Base-by-base conservation (phyloP, 92 coral and sea anemone species). In the Galaxea fascicularis region DNA sequence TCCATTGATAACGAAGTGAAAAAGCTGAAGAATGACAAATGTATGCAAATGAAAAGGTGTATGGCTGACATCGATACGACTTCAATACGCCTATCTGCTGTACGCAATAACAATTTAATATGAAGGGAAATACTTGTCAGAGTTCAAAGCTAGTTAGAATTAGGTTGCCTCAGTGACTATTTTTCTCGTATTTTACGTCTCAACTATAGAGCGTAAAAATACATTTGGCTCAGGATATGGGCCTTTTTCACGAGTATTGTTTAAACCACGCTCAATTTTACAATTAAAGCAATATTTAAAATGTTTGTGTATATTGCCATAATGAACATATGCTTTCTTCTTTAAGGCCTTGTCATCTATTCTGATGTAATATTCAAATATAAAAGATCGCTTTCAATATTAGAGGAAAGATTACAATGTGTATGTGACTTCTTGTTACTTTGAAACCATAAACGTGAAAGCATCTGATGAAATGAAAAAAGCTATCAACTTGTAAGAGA, bases 1-100 rank as follows among this genome's bases (percentile, higher is more conserved):
- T 29, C 53, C 54, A 22, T 25, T 14, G 73, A 79, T 8, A 30
- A 53, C 28, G 45, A 52, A 46, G 75, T 49, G 6, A 79, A 79
- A 28, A 79, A 49, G 53, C n/a, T 4, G 31, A 79, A 59, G 29
- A 11, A 30, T 63, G 51, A 65, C 65, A 30, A 62, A 52, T 5
- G 15, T 51, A 79, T 66, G 84, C 46, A 79, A 66, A 79, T 66
- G 28, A 51, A 25, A 4, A 0, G 28, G 66, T 12, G 67, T 0
- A 26, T 25, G 18, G 6, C 15, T 27, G 74, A 28, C 52, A 66
- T 65, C 54, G 74, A 65, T 49, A 66, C 65, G 25, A 45, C 46
- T 22, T 25, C 53, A 71, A 71, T 4, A 47, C 57, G 27, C 13
- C 39, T 20, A 69, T 69, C 41, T 21, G 0, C 52, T 44, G 17